Conservation (phyloP, 1,140 invertebrate species). For the Cecropterus lyciades region DNA sequence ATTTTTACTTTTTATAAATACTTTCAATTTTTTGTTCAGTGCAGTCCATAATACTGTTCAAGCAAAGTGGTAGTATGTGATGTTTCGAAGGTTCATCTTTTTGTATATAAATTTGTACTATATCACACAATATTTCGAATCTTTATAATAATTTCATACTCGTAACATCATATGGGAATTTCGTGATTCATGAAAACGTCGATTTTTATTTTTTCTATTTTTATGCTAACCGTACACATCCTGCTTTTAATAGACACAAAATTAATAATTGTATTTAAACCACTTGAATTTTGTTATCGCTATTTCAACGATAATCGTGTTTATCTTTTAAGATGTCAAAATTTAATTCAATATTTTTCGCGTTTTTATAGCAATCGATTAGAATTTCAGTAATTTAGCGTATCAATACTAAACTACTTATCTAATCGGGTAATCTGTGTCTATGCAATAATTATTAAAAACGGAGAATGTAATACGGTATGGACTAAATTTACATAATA, state of each 20-base stretch:
- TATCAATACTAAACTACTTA: slow-evolving; percentile 1
- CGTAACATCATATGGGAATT: slow-evolving; percentile 37
- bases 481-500: slow-evolving; percentile 47
- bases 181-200: slow-evolving; percentile 21
- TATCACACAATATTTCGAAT: slow-evolving; percentile 72
- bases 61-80: slow-evolving; percentile 11
- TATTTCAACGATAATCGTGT: no score
- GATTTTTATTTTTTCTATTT: neutral
- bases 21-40: neutral
- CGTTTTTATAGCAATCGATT: neutral
- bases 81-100: slow-evolving; percentile 50
- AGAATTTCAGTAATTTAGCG: slow-evolving; percentile 2
- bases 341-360: no score
- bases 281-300: no score
- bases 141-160: slow-evolving; percentile 25
- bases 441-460: slow-evolving; percentile 27
- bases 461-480: neutral
- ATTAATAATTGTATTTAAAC: neutral
- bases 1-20: neutral
- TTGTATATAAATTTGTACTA: slow-evolving; percentile 76
- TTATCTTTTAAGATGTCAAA: no score
- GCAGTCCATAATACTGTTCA: slow-evolving; percentile 46
- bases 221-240: neutral
- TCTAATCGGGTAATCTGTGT: neutral
- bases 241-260: neutral